Evolutionary conservation across 2,888 invertebrate species (phyloP).

Genomic region (Pherbina coryleti): DNA sequence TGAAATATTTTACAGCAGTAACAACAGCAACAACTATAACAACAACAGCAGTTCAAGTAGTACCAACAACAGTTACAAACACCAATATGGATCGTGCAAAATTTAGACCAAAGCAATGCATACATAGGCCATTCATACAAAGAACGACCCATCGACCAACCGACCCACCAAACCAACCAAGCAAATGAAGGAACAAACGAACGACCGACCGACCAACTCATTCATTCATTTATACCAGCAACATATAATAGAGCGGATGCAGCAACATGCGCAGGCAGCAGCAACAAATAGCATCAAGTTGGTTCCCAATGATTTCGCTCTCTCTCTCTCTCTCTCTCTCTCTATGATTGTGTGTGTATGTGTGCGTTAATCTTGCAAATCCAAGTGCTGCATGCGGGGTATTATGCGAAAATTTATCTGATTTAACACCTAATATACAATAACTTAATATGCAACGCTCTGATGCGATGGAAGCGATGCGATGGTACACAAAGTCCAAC

Average conservation of each 20-base stretch:
- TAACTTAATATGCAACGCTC: constrained; percentile 69
- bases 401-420: constrained; percentile 71
- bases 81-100: neutral
- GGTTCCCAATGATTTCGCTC: constrained; percentile 7
- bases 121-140: constrained; percentile 16
- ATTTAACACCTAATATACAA: constrained; percentile 72
- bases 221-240: neutral
- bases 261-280: neutral
- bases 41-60: constrained; percentile 6
- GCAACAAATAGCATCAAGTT: neutral
- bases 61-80: constrained; percentile 9
- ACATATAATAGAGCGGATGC: neutral
- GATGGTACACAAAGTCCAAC: constrained; percentile 52
- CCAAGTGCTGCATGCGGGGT: constrained; percentile 71
- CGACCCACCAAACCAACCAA: neutral
- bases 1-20: constrained; percentile 16
- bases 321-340: neutral
- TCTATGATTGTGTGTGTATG: constrained; percentile 48
- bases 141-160: constrained; percentile 5
- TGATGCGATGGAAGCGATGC: constrained; percentile 39
- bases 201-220: neutral
- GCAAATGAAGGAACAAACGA: neutral
- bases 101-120: constrained; percentile 15
- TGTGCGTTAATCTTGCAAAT: constrained; percentile 70
- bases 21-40: constrained; percentile 18